Conservation (phyloP, 1,140 invertebrate genomes). For the Drosophila aff. region DNA sequence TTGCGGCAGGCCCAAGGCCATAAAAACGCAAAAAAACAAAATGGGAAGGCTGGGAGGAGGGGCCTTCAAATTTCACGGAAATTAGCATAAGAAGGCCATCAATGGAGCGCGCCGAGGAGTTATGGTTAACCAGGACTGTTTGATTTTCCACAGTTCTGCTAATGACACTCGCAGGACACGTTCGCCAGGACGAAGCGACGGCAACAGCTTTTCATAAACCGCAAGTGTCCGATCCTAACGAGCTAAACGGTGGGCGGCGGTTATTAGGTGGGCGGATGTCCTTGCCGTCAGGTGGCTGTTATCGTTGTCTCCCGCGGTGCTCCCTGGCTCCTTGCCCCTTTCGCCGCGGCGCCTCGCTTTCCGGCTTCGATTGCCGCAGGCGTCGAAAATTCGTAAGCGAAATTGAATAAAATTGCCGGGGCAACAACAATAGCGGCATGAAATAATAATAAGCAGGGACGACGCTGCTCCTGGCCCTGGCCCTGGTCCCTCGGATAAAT, state of each 20-base stretch:
- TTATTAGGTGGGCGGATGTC: not conserved
- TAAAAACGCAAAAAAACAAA: slow-evolving; percentile 16
- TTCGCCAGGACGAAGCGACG: slow-evolving; percentile 16
- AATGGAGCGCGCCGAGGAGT: slow-evolving; percentile 12
- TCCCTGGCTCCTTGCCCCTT: not conserved
- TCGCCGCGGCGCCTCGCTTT: slow-evolving; percentile 1
- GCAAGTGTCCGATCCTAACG: slow-evolving; percentile 61
- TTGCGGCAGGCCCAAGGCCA: slow-evolving; percentile 17
- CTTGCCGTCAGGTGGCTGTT: slow-evolving; percentile 41
- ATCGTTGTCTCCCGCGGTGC: slow-evolving; percentile 9
- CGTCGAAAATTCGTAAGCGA: slow-evolving; percentile 63
- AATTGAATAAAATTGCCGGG: slow-evolving; percentile 72
- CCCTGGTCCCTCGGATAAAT: not conserved
- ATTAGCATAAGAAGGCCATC: slow-evolving; percentile 71
- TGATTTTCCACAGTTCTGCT: slow-evolving; percentile 51
- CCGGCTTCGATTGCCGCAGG: slow-evolving; percentile 49
- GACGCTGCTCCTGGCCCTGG: not conserved
- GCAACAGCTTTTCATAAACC: slow-evolving; percentile 55
- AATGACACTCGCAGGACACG: slow-evolving; percentile 67
- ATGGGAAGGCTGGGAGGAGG: not conserved
- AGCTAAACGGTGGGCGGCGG: slow-evolving; percentile 29
- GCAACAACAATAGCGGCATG: slow-evolving; percentile 36
- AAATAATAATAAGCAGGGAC: slow-evolving; percentile 65
- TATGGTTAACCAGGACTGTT: slow-evolving; percentile 56
- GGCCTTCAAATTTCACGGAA: slow-evolving; percentile 17